Conservation (phyloP, 2,888 invertebrate species). For the Mamestra brassicae region DNA sequence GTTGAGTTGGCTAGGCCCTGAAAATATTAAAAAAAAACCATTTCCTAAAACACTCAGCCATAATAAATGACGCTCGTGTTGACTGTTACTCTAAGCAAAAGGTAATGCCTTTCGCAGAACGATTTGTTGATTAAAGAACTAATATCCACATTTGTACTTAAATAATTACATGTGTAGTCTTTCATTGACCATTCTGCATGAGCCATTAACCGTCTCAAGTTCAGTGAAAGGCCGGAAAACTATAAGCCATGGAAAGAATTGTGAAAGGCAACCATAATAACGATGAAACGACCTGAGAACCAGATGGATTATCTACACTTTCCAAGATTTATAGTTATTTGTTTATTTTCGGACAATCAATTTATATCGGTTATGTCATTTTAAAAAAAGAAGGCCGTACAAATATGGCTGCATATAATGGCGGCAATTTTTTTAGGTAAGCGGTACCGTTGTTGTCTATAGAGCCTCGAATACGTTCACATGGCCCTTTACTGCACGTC, state of each 20-base stretch:
- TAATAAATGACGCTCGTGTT: background rate
- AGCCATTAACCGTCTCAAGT: constrained; percentile 56
- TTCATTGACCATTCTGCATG: constrained; percentile 54
- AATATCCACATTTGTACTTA: background rate
- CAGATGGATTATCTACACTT: constrained; percentile 82
- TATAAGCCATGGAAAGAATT: constrained; percentile 74
- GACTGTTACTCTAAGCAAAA: background rate
- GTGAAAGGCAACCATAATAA: constrained; percentile 79
- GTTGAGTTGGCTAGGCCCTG: too few relatives aligned
- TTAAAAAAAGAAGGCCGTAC: constrained; percentile 34
- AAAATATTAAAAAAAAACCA: too few relatives aligned
- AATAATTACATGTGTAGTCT: background rate
- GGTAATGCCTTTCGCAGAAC: too few relatives aligned
- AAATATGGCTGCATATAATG: constrained; percentile 37
- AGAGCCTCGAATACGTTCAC: constrained; percentile 42
- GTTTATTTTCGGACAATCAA: constrained; percentile 55
- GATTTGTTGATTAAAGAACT: background rate
- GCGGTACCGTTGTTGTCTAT: constrained; percentile 13
- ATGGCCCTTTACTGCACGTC: constrained; percentile 38
- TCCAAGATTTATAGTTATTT: constrained; percentile 73
- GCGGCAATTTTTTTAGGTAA: constrained; percentile 29
- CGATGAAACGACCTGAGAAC: constrained; percentile 67
- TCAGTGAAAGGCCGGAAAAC: constrained; percentile 80
- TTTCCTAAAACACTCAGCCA: background rate
- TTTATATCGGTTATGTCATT: constrained; percentile 52